Percentiles rank a stretch among this genome's conserved stretches.
These are phyloP conservation scores for Sarcophaga subvicina DNA, from an alignment of 2,888 invertebrate species.

Conservation along the genomic window DNA sequence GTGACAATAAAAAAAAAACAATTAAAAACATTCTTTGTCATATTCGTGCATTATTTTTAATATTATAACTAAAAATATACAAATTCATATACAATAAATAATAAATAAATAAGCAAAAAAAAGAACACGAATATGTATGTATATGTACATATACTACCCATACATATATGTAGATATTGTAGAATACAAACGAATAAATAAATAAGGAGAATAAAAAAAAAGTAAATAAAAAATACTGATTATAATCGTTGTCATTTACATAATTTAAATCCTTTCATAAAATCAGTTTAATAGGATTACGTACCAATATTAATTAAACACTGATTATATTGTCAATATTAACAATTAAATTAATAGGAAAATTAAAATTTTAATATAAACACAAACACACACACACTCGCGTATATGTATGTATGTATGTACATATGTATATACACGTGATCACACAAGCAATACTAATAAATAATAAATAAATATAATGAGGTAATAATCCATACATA, in stretches of 20 bases:
- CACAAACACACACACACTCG: neutral
- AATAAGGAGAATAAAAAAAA: no score
- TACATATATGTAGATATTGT: no score
- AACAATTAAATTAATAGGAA: conserved; percentile 67
- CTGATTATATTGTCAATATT: conserved; percentile 69
- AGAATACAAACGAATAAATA: conserved; percentile 36
- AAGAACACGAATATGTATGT: neutral
- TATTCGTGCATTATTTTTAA: neutral
- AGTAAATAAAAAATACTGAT: conserved; percentile 43
- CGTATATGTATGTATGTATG: neutral
- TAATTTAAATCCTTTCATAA: conserved; percentile 67
- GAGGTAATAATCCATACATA: conserved; percentile 26
- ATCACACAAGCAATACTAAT: conserved; percentile 25
- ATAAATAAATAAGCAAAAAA: neutral
- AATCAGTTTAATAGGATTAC: conserved; percentile 68
- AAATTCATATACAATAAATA: neutral
- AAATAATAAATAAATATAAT: conserved; percentile 43
- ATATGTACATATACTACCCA: no score
- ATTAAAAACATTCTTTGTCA: neutral
- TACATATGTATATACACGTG: neutral
- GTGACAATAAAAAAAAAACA: neutral
- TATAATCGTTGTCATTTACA: conserved; percentile 68
- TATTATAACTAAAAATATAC: conserved; percentile 13
- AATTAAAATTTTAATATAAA: conserved; percentile 59
- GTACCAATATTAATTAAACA: conserved; percentile 68